Base-by-base conservation (phyloP, 2,113 vertebrate genomes). In the Catharus minimus region DNA sequence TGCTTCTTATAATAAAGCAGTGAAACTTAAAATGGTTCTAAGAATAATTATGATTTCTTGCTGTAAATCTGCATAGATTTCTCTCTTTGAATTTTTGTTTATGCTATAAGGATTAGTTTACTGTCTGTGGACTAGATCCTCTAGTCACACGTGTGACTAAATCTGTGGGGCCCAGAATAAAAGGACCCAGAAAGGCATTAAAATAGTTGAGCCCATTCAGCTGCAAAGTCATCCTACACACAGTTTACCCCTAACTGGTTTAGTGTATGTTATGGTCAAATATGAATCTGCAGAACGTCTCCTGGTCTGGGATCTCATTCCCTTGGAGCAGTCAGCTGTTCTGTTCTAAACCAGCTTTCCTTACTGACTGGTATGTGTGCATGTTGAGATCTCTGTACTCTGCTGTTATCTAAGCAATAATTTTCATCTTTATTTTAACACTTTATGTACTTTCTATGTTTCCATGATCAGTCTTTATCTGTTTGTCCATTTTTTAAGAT, bases 251-350 rank as follows among this genome's bases (percentile, higher is more conserved):
- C 83, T 93, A 88, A 62, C 74, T 66, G 67, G 21, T 69, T 94
- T 71, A 93, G 89, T 74, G 15, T 66, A 73, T 85, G 5, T 66
- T 82, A 26, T 64, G 82, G 89, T 92, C 78, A 90, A 85, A 76
- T 74, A n/a, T 41, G 64, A 92, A 85, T 73, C 81, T 95, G 93
- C 83, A 87, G 43, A 93, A 47, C 64, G 56, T 92, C 67, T 90
- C 36, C 83, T 60, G 66, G 13, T 61, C 64, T 92, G 92, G 58
- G 86, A 73, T 86, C 74, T 28, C 18, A 14, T 75, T 39, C 27
- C 56, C 38, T 66, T 15, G 7, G 74, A 93, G 47, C 38, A 82
- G 41, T 12, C 55, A 44, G 71, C 53, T 68, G 77, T 11, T 90
- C 53, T 90, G 76, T 36, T 47, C 46, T 47, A 47, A 47, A 47